Evolutionary conservation across 2,888 invertebrate species (phyloP), one percentile per base, ranked within the genome.

Genomic region (Idaea straminata): DNA sequence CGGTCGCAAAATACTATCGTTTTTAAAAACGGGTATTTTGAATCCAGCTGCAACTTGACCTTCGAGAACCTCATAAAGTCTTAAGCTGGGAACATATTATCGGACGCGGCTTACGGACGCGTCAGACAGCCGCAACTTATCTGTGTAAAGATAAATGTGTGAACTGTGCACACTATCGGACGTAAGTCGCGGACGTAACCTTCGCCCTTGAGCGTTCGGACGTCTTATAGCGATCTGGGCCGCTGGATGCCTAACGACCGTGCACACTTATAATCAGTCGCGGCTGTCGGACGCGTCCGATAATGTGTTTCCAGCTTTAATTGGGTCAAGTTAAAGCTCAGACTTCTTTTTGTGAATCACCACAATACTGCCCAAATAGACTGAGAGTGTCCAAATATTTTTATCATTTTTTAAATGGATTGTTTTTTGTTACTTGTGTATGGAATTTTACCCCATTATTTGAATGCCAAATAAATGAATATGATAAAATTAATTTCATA

Each of bases 391-490:
- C 91, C 92, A 91, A 92, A 92, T 91, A 91, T 91, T 85, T 59
- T 83, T 86, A 82, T 82, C 77, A 71, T 79, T 86, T 85, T 67
- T 89, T 89, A 84, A 83, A 88, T 82, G 79, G 76, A 85, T 85
- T 84, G 82, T 88, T 90, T 89, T 47, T 91, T 91, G 89, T 91
- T 91, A 90, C 84, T 83, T 86, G 81, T 88, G 87, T 89, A 90
- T 84, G 84, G 82, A 87, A 83, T 81, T 87, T 85, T 86, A 89
- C 82, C 83, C 81, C 84, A 87, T 89, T 85, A 87, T 88, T 91
- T 91, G 87, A 92, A 92, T 92, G 92, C 92, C 92, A 92, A 92
- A 92, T 92, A 92, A 91, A 91, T 82, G 25, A 77, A 84, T 82
- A 85, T 73, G 78, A 81, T 73, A 80, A 75, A 71, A 68, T 68